phyloP scores from a whole-genome alignment of 1,140 invertebrate species.

The Armadillidium nasatum region DNA sequence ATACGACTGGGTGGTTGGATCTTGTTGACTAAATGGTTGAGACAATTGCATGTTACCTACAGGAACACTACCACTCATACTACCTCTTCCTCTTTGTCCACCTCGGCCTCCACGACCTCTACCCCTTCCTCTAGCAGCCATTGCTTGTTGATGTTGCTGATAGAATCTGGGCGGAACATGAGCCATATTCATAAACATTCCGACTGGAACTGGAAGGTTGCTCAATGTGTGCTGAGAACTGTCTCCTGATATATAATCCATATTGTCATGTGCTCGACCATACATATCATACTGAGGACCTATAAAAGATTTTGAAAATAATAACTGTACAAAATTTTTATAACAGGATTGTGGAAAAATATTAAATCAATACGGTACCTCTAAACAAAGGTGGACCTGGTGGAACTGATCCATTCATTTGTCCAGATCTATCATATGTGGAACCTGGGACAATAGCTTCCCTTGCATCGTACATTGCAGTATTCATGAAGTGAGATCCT shows the following conservation, averaged over 20 bases:
- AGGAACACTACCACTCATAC: neutral
- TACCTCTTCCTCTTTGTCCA: conserved; percentile 23
- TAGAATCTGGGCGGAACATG: conserved; percentile 81
- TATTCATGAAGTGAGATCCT: conserved; percentile 94
- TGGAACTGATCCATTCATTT: conserved; percentile 50
- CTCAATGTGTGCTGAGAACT: conserved; percentile 69
- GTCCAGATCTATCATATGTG: conserved; percentile 68
- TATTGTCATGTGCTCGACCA: conserved; percentile 68
- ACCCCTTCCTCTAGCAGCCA: conserved; percentile 45
- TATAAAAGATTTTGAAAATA: conserved; percentile 16
- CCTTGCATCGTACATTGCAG: conserved; percentile 81
- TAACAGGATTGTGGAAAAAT: too few relatives aligned
- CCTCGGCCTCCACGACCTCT: conserved; percentile 22
- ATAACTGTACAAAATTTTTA: neutral
- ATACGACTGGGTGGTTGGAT: conserved; percentile 54
- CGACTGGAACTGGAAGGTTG: conserved; percentile 82
- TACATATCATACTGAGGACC: conserved; percentile 36
- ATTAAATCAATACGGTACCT: too few relatives aligned
- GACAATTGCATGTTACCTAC: conserved; percentile 35
- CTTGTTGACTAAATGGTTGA: conserved; percentile 53
- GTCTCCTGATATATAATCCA: conserved; percentile 86
- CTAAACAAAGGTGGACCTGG: conserved; percentile 31
- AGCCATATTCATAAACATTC: conserved; percentile 91
- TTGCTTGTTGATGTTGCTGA: conserved; percentile 71
- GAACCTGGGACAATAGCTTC: conserved; percentile 77